phyloP scores from a whole-genome alignment of 1,140 invertebrate genomes.

The Drosophila triauraria region DNA sequence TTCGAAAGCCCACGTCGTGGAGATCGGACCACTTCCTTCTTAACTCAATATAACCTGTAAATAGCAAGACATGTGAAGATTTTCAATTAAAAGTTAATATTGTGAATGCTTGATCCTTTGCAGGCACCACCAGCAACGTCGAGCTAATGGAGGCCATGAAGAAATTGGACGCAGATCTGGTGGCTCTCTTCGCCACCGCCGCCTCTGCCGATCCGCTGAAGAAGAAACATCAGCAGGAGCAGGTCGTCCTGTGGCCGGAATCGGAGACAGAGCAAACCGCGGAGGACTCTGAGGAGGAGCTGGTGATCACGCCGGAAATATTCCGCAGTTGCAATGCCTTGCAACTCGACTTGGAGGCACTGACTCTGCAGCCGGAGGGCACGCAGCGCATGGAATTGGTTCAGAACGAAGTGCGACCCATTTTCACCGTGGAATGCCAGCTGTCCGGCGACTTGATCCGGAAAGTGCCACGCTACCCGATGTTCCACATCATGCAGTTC shows the following conservation, averaged over 20 bases:
- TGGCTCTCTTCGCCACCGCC: constrained; percentile 72
- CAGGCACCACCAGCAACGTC: constrained; percentile 62
- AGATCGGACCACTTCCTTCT: constrained; percentile 53
- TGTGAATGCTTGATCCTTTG: constrained; percentile 18
- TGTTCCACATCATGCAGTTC: constrained; percentile 83
- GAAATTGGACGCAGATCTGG: constrained; percentile 78
- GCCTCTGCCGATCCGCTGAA: constrained; percentile 40
- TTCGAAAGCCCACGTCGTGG: constrained; percentile 65
- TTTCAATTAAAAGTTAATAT: not conserved
- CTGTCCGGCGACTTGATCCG: constrained; percentile 71
- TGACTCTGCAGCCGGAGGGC: constrained; percentile 76
- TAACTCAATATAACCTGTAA: constrained; percentile 51
- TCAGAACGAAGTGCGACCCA: constrained; percentile 75
- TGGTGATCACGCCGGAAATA: constrained; percentile 56
- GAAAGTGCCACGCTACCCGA: constrained; percentile 57
- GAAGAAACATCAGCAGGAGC: constrained; percentile 49
- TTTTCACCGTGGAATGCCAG: constrained; percentile 81
- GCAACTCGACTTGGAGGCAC: constrained; percentile 74
- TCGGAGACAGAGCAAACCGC: constrained; percentile 41
- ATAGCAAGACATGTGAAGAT: constrained; percentile 21
- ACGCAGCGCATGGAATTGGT: constrained; percentile 78
- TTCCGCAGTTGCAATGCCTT: constrained; percentile 67
- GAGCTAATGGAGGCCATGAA: constrained; percentile 84
- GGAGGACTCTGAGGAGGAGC: constrained; percentile 22
- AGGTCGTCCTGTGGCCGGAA: constrained; percentile 48